Conservation (phyloP, 2,888 invertebrate species). For the Drosophila mimetica region DNA sequence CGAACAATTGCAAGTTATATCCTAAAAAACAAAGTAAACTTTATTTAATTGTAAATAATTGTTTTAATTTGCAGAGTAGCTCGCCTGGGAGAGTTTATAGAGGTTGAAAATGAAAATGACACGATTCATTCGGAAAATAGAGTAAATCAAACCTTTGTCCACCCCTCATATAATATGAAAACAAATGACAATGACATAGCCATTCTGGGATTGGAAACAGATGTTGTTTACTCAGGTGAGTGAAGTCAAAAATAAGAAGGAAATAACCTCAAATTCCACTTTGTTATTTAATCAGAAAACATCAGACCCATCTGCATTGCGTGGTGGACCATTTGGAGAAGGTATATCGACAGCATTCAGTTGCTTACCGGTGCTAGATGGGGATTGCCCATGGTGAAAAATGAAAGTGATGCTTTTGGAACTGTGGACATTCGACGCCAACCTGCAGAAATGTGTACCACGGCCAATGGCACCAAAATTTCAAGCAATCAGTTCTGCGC, state of each 20-base stretch:
- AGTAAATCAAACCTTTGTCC: not conserved
- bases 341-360: not conserved
- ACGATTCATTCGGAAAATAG: not conserved
- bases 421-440: not conserved
- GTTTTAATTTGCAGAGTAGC: not conserved
- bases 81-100: constrained; percentile 10
- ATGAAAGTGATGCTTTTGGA: not conserved
- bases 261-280: no score
- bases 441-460: not conserved
- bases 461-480: not conserved
- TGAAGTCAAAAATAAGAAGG: no score
- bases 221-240: constrained; percentile 12
- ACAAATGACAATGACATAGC: constrained; percentile 10
- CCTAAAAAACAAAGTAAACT: not conserved
- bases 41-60: no score
- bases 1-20: not conserved
- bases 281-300: not conserved
- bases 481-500: constrained; percentile 1
- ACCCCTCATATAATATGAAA: not conserved
- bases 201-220: not conserved
- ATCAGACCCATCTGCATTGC: constrained; percentile 8
- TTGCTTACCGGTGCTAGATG: not conserved
- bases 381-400: not conserved
- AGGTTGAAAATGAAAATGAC: not conserved
- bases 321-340: constrained; percentile 1